A percentile compares a stretch with the other conserved stretches of the same genome.
Evolutionary conservation across 1,140 invertebrate genomes (phyloP).

Genomic region (Drosophila albomicans): DNA sequence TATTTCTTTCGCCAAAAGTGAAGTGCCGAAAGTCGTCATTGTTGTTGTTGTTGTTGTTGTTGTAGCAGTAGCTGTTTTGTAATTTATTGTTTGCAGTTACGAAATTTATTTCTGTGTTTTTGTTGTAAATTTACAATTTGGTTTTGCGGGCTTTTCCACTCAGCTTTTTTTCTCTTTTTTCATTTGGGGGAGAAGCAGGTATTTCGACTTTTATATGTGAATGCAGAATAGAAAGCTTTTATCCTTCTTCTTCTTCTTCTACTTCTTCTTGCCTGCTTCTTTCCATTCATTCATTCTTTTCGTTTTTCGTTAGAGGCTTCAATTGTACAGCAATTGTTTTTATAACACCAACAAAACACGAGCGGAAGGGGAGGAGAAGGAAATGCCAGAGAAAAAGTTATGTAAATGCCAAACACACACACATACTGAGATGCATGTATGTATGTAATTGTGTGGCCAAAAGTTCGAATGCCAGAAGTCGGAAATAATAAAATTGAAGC

Average conservation of each 20-base stretch:
- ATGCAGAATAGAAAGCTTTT: slow-evolving; percentile 26
- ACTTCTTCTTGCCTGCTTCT: neutral
- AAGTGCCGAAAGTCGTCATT: slow-evolving; percentile 51
- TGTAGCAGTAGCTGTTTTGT: slow-evolving; percentile 63
- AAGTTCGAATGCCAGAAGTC: slow-evolving; percentile 59
- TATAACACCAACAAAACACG: slow-evolving; percentile 64
- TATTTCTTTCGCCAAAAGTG: slow-evolving; percentile 52
- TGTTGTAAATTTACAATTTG: slow-evolving; percentile 80
- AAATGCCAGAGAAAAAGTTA: slow-evolving; percentile 81
- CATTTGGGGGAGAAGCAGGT: slow-evolving; percentile 37
- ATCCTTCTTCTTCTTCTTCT: neutral
- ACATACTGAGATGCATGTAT: slow-evolving; percentile 4
- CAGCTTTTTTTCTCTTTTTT: slow-evolving; percentile 8
- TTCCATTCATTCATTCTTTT: neutral
- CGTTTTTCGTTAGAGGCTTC: slow-evolving; percentile 54
- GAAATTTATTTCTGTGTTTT: slow-evolving; percentile 74
- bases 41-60: slow-evolving; percentile 34
- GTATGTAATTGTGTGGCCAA: slow-evolving; percentile 36
- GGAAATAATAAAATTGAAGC: slow-evolving; percentile 77
- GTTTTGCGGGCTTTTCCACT: slow-evolving; percentile 38
- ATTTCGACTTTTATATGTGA: slow-evolving; percentile 23
- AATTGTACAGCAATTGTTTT: slow-evolving; percentile 75
- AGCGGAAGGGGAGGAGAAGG: slow-evolving; percentile 43
- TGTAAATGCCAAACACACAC: slow-evolving; percentile 61
- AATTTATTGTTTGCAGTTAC: slow-evolving; percentile 83